phyloP scores from a whole-genome alignment of 92 coral and sea anemone genomes.

The Bergia sp. region DNA sequence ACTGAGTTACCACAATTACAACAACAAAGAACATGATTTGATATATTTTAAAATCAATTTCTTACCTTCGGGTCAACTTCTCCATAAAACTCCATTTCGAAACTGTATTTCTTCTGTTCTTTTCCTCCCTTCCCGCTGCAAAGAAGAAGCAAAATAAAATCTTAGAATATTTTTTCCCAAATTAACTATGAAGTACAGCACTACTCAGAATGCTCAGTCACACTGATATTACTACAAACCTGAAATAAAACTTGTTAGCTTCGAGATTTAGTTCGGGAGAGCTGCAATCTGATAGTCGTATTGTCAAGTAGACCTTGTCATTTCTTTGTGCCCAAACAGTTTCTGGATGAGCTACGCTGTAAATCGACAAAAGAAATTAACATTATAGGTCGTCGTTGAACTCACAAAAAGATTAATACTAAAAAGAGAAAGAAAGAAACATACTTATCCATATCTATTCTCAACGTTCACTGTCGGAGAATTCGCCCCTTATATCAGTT shows the following conservation, averaged over 20 bases:
- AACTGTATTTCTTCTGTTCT: slow-evolving; percentile 76
- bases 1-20: background rate
- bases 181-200: background rate
- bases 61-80: slow-evolving; percentile 83
- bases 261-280: slow-evolving; percentile 71
- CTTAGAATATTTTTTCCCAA: background rate
- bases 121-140: slow-evolving; percentile 87
- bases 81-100: slow-evolving; percentile 76
- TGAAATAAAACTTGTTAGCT: slow-evolving; percentile 68
- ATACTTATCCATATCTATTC: slow-evolving; percentile 11
- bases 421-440: background rate
- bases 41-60: background rate
- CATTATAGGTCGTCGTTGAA: background rate
- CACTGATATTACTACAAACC: slow-evolving; percentile 53
- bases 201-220: background rate
- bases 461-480: background rate
- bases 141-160: background rate
- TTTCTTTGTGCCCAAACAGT: slow-evolving; percentile 95
- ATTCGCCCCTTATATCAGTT: background rate
- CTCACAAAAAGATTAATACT: background rate
- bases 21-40: background rate
- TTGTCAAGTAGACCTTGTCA: slow-evolving; percentile 78
- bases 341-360: slow-evolving; percentile 72
- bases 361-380: background rate
- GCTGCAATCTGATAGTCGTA: slow-evolving; percentile 80